Conservation (phyloP, 2,113 vertebrate genomes). For the Arizona elegans region DNA sequence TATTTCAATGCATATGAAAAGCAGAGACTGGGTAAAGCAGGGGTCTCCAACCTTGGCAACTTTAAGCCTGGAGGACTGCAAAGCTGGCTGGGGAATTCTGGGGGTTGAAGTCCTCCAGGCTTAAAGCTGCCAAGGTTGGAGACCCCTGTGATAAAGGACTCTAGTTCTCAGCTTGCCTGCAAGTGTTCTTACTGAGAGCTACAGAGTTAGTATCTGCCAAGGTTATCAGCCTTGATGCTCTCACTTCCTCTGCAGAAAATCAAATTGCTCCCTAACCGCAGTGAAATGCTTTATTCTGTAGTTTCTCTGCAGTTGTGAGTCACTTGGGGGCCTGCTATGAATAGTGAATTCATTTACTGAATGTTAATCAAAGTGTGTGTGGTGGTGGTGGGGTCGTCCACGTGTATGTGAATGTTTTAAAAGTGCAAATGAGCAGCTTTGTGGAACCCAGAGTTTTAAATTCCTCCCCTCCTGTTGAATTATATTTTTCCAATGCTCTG, state of each 20-base stretch:
- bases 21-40: background rate
- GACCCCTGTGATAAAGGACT: background rate
- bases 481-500: background rate
- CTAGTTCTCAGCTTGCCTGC: background rate
- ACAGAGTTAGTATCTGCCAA: background rate
- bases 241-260: background rate
- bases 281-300: background rate
- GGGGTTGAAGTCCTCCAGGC: too few relatives aligned
- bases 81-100: too few relatives aligned
- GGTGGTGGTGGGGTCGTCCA: background rate
- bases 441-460: too few relatives aligned
- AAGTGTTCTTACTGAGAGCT: background rate
- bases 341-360: constrained; percentile 4
- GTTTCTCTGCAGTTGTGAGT: constrained; percentile 18
- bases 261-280: background rate
- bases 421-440: background rate
- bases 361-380: background rate
- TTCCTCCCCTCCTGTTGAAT: background rate
- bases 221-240: background rate
- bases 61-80: too few relatives aligned
- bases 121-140: too few relatives aligned
- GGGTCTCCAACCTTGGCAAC: too few relatives aligned
- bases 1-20: background rate
- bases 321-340: background rate
- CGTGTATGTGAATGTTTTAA: background rate